These are phyloP conservation scores for Didymodactylos carnosus DNA, from an alignment of 2,888 invertebrate genomes.

Conservation along the genomic window DNA sequence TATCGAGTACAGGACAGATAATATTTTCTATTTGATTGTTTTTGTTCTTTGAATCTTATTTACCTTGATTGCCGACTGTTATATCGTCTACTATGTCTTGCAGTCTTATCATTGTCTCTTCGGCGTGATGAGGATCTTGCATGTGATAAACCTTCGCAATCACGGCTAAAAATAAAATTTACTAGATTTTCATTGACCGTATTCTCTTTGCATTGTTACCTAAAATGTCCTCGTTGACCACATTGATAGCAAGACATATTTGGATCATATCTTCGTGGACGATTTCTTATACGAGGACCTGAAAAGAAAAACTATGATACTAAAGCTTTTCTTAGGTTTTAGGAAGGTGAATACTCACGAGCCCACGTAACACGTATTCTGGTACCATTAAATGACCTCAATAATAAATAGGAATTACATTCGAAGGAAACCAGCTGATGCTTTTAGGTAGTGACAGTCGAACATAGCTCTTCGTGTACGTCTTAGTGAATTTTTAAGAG, in stretches of 20 bases:
- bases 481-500: too few species aligned
- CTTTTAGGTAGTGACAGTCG: too few species aligned
- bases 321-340: too few species aligned
- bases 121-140: background rate
- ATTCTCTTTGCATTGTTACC: background rate
- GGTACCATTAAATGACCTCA: background rate
- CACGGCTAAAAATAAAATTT: background rate
- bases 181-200: background rate
- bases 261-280: slow-evolving; percentile 11
- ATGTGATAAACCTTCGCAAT: background rate
- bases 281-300: slow-evolving; percentile 3
- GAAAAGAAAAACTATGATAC: too few species aligned
- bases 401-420: too few species aligned
- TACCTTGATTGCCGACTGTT: background rate
- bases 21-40: too few species aligned
- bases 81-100: background rate
- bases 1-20: too few species aligned
- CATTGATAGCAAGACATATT: slow-evolving; percentile 13
- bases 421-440: too few species aligned
- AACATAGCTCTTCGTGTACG: too few species aligned
- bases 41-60: too few species aligned
- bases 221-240: slow-evolving; percentile 12
- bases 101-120: background rate
- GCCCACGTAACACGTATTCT: slow-evolving; percentile 9
- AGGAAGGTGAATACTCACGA: too few species aligned